Base-by-base conservation (phyloP, 2,888 invertebrate species). In the Pyrochroa serraticornis region DNA sequence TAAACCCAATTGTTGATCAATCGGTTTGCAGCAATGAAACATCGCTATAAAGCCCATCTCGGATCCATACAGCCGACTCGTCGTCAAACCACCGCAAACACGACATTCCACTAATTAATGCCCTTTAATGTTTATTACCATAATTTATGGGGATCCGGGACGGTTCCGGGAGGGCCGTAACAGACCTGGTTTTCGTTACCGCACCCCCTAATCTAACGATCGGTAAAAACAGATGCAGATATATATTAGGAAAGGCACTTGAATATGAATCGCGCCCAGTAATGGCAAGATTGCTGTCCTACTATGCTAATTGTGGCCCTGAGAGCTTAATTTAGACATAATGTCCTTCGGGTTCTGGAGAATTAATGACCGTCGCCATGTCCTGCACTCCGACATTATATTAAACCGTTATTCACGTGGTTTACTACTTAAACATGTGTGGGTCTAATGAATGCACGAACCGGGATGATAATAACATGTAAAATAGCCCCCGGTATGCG, bases 251-350 rank as follows among this genome's bases (percentile, higher is more conserved):
- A 61, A 64, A 65, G 65, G 62, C 64, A 63, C 67, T 67, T 65
- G 71, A 70, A 72, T 72, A 68, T 68, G 71, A 71, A 73, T 71
- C 65, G 66, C 57, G 55, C 58, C 65, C 62, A 62, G 64, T 67
- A 67, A 64, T 64, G 65, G 63, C 64, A 56, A 68, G 66, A 69
- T 68, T 64, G 71, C 66, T 67, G 67, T 69, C 68, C 69, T 62
- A 64, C 69, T 71, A 74, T 72, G 74, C 70, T 74, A 73, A 74
- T 74, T 69, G 70, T 67, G 72, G 65, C 71, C 71, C 69, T 69
- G 66, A 71, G 71, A 65, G 71, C 72, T 71, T 72, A 74, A 74
- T 73, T 73, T 70, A 68, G 71, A 71, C 70, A 65, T 72, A 71
- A 73, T 72, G 71, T 72, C 71, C 71, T 71, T 69, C 68, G 69